Conservation (phyloP, 2,113 vertebrate genomes). For the Proterorhinus semilunaris region DNA sequence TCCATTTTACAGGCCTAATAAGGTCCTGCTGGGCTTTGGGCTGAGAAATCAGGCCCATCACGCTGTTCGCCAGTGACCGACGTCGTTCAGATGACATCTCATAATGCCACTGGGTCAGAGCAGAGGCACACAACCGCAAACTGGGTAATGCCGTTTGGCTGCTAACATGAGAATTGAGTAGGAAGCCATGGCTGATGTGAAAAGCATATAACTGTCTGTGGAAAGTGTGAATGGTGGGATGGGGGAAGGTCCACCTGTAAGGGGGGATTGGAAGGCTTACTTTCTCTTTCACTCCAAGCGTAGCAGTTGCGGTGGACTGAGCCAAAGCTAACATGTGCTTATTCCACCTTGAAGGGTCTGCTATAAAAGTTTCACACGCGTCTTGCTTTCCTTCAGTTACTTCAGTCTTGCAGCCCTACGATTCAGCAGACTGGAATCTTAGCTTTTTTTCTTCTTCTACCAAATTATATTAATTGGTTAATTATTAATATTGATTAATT, state of each 20-base stretch:
- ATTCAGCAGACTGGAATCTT: background rate
- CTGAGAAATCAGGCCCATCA: slow-evolving; percentile 22
- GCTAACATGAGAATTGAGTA: slow-evolving; percentile 36
- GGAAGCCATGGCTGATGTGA: slow-evolving; percentile 41
- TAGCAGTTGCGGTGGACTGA: slow-evolving; percentile 28
- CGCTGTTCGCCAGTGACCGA: slow-evolving; percentile 32
- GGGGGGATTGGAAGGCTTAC: slow-evolving; percentile 36
- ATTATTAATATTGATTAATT: no score
- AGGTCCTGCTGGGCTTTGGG: slow-evolving; percentile 29
- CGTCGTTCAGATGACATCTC: slow-evolving; percentile 26
- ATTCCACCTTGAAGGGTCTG: slow-evolving; percentile 46
- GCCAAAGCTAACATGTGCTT: slow-evolving; percentile 63
- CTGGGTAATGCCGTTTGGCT: slow-evolving; percentile 35
- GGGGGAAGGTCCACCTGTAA: slow-evolving; percentile 18
- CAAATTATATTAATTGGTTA: no score
- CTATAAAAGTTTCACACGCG: slow-evolving; percentile 51
- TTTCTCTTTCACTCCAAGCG: slow-evolving; percentile 24
- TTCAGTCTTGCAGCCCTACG: slow-evolving; percentile 13
- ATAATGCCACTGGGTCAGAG: slow-evolving; percentile 8
- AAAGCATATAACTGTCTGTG: slow-evolving; percentile 49
- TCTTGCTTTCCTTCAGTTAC: slow-evolving; percentile 33
- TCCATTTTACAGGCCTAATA: slow-evolving; percentile 36
- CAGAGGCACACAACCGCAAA: slow-evolving; percentile 18
- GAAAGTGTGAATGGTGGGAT: slow-evolving; percentile 40
- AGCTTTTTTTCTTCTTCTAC: background rate